Percentiles rank a stretch among this genome's conserved stretches.
These are phyloP conservation scores for Eupithecia centaureata DNA, from an alignment of 2,888 invertebrate species.

Conservation along the genomic window DNA sequence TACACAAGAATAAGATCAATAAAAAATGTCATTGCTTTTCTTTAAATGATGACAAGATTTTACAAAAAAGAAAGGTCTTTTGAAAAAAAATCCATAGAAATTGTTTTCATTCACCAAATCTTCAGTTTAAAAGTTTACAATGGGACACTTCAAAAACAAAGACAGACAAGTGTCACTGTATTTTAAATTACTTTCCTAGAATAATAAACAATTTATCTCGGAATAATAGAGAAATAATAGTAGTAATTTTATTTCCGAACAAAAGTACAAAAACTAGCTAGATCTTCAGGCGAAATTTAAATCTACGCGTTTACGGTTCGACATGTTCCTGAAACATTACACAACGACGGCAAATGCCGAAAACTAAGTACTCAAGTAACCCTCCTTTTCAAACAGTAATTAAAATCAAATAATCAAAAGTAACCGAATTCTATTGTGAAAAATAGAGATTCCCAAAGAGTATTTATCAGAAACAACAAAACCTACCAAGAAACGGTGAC, in stretches of 20 bases:
- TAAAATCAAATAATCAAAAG: conserved; percentile 21
- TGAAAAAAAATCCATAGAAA: too few species aligned
- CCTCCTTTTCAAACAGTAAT: conserved; percentile 4
- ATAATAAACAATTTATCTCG: conserved; percentile 16
- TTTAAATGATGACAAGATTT: not conserved
- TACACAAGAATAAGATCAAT: conserved; percentile 3
- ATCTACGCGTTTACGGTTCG: not conserved
- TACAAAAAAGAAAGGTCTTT: not conserved
- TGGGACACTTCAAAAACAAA: conserved; percentile 28
- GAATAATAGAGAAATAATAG: not conserved
- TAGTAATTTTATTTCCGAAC: not conserved
- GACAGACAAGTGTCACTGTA: conserved; percentile 20
- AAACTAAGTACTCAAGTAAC: not conserved
- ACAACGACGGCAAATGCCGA: not conserved
- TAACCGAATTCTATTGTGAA: conserved; percentile 28
- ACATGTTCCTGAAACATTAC: not conserved
- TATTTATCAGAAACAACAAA: conserved; percentile 71
- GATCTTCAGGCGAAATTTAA: not conserved
- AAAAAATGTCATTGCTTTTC: not conserved
- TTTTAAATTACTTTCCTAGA: conserved; percentile 23
- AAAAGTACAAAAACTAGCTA: not conserved
- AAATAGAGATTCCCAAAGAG: conserved; percentile 57
- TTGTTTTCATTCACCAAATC: conserved; percentile 19
- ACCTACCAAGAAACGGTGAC: conserved; percentile 71
- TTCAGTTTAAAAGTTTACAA: conserved; percentile 15